These are phyloP conservation scores for Scrobipalpa costella DNA, from an alignment of 2,888 invertebrate genomes.

Conservation along the genomic window DNA sequence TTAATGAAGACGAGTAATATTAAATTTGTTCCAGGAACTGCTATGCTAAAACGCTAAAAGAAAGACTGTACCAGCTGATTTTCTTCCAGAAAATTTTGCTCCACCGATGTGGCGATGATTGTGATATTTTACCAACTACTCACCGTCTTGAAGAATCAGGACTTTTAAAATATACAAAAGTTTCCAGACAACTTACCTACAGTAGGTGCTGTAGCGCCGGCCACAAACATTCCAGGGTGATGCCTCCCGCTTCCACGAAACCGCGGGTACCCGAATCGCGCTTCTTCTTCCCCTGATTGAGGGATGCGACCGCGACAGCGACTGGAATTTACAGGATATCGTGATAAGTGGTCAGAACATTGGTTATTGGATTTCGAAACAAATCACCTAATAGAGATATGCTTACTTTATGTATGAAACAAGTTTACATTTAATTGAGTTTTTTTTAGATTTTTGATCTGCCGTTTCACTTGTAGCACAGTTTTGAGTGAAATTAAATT, in stretches of 20 bases:
- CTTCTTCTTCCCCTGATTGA: constrained; percentile 82
- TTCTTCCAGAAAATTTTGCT: too few relatives aligned
- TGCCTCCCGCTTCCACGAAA: constrained; percentile 75
- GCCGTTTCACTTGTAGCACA: too few relatives aligned
- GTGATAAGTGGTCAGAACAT: neutral
- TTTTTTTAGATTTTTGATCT: too few relatives aligned
- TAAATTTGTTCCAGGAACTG: too few relatives aligned
- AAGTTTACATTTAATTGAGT: too few relatives aligned
- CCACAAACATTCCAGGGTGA: constrained; percentile 66
- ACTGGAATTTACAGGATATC: constrained; percentile 62
- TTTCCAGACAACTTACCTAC: constrained; percentile 48
- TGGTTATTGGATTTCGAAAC: neutral
- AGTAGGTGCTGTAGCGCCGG: constrained; percentile 54
- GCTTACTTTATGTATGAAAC: too few relatives aligned
- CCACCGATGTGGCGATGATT: too few relatives aligned
- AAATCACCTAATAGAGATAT: neutral
- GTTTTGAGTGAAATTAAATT: too few relatives aligned
- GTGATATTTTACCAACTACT: neutral
- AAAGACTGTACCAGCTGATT: too few relatives aligned
- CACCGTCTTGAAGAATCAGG: neutral
- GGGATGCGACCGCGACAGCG: constrained; percentile 64
- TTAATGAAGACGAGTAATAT: too few relatives aligned
- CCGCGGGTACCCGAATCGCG: constrained; percentile 88
- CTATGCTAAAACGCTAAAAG: too few relatives aligned
- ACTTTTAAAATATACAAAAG: neutral